Evolutionary conservation across 2,888 invertebrate genomes (phyloP).

Genomic region (Noctuana brunneofusca): DNA sequence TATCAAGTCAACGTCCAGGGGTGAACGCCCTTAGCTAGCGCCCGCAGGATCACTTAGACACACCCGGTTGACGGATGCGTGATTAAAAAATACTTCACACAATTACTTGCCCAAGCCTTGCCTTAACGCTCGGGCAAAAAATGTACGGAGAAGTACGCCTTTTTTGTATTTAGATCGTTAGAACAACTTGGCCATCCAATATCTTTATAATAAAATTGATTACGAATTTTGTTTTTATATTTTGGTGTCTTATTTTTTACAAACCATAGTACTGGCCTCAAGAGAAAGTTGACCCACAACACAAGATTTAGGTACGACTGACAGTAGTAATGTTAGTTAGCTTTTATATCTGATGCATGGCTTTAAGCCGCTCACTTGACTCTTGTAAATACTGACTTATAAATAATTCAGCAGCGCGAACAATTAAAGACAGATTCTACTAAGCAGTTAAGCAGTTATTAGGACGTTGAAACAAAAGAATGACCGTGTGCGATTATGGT

Average conservation of each 20-base stretch:
- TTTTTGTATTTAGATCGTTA: not conserved
- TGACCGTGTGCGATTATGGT: constrained; percentile 11
- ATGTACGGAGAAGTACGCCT: not conserved
- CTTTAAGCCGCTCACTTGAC: constrained; percentile 9
- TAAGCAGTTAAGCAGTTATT: constrained; percentile 4
- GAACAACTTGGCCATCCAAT: not conserved
- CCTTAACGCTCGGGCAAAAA: constrained; percentile 11
- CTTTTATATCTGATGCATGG: constrained; percentile 31
- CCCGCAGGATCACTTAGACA: constrained; percentile 37
- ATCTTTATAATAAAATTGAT: not conserved
- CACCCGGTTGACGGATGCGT: constrained; percentile 32
- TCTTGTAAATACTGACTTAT: constrained; percentile 27
- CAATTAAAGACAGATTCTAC: constrained; percentile 11
- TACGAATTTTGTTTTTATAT: not conserved
- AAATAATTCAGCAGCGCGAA: constrained; percentile 31
- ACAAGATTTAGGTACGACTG: constrained; percentile 5
- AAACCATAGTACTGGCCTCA: too few relatives aligned
- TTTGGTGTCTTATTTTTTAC: not conserved
- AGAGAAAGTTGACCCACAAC: constrained; percentile 24
- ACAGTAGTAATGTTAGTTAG: constrained; percentile 21
- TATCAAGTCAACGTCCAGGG: constrained; percentile 28
- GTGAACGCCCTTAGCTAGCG: constrained; percentile 37
- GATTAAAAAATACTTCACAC: constrained; percentile 33
- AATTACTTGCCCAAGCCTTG: constrained; percentile 5
- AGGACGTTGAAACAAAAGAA: constrained; percentile 23